A percentile compares a stretch with the other conserved stretches of the same genome.
phyloP scores from a whole-genome alignment of 2,888 invertebrate genomes.

The Epicampocera succincta region DNA sequence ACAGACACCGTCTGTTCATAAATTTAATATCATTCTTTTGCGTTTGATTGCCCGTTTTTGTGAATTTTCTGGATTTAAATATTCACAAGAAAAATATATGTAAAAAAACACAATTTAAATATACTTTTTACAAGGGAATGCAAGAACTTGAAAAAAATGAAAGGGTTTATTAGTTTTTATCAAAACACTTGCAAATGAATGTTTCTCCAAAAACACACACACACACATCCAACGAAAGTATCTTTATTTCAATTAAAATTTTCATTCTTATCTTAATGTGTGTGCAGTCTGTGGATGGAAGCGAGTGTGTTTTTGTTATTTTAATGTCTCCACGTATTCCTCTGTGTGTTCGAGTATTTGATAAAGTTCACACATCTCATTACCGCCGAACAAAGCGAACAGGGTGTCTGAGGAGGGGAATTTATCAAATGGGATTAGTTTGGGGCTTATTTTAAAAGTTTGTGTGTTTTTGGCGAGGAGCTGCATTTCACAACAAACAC shows the following conservation, averaged over 20 bases:
- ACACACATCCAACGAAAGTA: not conserved
- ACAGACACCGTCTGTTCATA: slow-evolving; percentile 40
- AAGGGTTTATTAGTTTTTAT: slow-evolving; percentile 55
- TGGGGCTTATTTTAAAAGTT: slow-evolving; percentile 46
- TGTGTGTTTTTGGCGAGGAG: not conserved
- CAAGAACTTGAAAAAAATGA: not conserved
- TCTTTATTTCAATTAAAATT: slow-evolving; percentile 34
- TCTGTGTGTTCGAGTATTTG: slow-evolving; percentile 26
- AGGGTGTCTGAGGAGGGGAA: slow-evolving; percentile 58
- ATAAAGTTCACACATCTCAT: slow-evolving; percentile 67
- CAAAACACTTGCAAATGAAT: slow-evolving; percentile 6
- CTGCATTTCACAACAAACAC: not conserved
- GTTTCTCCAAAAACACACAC: slow-evolving; percentile 18
- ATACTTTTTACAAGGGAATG: no score
- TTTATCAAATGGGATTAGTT: slow-evolving; percentile 64
- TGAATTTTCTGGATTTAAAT: no score
- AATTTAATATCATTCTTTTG: slow-evolving; percentile 29
- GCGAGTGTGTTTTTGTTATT: not conserved
- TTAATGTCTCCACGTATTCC: not conserved
- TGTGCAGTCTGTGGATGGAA: slow-evolving; percentile 29
- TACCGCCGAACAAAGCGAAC: slow-evolving; percentile 48
- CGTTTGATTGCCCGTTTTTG: not conserved
- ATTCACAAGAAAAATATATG: not conserved
- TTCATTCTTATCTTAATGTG: slow-evolving; percentile 38
- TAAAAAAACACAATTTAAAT: no score